Base-by-base conservation (phyloP, 2,113 vertebrate genomes). In the Ictidomys tridecemlineatus region DNA sequence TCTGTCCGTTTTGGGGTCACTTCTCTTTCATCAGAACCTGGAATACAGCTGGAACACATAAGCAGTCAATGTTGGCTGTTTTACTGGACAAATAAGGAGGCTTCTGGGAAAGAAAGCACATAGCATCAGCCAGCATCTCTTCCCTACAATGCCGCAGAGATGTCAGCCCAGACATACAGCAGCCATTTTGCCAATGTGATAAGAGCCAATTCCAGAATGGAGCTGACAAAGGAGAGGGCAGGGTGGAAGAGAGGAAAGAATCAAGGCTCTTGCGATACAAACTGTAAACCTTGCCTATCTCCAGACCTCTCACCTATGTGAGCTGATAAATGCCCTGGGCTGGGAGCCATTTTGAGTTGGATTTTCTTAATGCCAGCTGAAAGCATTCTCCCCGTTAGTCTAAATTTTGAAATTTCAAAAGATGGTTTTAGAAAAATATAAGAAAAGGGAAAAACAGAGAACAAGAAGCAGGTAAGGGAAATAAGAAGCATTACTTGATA, bases 381-480 rank as follows among this genome's bases (percentile, higher is more conserved):
- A 97, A 69, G 13, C 20, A 77, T 83, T 82, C 63, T 88, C 32
- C 90, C 28, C 20, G 22, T 48, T n/a, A 42, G 39, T n/a, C 24
- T 74, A 70, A 30, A 53, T 67, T 84, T 76, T 84, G 32, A 84
- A 94, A 77, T 69, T 70, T 61, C 37, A 42, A 63, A 92, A 92
- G 16, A 69, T 48, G 17, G 4, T 48, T 92, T 89, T 37, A 77
- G n/a, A n/a, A 84, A 95, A 95, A 51, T 14, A 45, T 3, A 69
- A 17, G 45, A 65, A 69, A 79, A 80, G 39, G 48, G 20, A 16
- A 88, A 93, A 86, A 93, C 42, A 58, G 61, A 63, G 32, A 58
- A n/a, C 28, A 85, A 85, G 42, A 80, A 65, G 65, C 12, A 79
- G 32, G 48, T 18, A 74, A 56, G 13, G 78, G 12, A 92, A 85